Evolutionary conservation across 2,797 vertebrate genomes (phyloP).

Genomic region (Acrossocheilus wenchowensis): DNA sequence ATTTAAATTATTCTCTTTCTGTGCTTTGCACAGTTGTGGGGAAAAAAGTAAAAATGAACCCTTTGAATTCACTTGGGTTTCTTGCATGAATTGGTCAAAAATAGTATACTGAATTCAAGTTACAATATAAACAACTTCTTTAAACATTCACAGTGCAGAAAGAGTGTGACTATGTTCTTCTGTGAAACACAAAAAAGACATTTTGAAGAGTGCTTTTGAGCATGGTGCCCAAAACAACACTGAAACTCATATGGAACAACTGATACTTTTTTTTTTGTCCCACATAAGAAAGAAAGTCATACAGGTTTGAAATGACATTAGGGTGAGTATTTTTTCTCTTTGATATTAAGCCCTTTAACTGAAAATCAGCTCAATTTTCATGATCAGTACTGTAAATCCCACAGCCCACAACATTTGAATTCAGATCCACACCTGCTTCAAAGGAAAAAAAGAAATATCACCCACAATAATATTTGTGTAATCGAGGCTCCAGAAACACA

Average conservation of each 20-base stretch:
- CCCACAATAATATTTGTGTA: background rate
- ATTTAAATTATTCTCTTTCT: background rate
- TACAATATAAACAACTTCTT: background rate
- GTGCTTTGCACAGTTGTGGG: background rate
- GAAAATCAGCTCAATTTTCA: background rate
- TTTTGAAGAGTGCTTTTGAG: too few relatives aligned
- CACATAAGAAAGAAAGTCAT: too few relatives aligned
- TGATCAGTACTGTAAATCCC: background rate
- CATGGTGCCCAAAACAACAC: too few relatives aligned
- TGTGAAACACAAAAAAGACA: too few relatives aligned
- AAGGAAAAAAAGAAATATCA: background rate
- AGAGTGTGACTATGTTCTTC: background rate
- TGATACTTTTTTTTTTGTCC: too few relatives aligned
- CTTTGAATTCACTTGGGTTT: background rate
- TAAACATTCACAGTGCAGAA: background rate
- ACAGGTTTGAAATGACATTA: background rate
- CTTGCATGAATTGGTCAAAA: background rate
- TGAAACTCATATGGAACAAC: too few relatives aligned
- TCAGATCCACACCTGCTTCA: background rate
- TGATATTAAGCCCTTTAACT: background rate
- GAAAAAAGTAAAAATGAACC: background rate
- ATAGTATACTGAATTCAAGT: background rate
- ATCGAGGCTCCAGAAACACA: background rate
- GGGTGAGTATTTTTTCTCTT: too few relatives aligned
- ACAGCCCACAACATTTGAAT: background rate